Percentiles rank a stretch among this genome's conserved stretches.
phyloP scores from a whole-genome alignment of 2,113 vertebrate genomes.

The Herpetotheres cachinnans region DNA sequence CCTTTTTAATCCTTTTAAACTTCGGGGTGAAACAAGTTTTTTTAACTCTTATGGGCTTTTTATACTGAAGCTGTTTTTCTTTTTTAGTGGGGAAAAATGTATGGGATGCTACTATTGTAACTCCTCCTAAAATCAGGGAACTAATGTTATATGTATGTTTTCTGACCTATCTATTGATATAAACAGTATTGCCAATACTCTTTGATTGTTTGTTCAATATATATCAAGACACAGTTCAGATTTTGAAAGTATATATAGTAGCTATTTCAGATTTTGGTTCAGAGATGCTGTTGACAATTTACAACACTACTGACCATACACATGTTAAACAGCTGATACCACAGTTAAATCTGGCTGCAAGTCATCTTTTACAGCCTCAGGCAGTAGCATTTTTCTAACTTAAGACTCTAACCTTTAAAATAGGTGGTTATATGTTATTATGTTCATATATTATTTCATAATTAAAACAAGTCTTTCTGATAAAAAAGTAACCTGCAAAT shows the following conservation, averaged over 20 bases:
- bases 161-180: background rate
- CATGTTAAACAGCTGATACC: background rate
- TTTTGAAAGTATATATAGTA: background rate
- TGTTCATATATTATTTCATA: background rate
- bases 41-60: background rate
- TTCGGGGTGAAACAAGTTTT: background rate
- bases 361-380: background rate
- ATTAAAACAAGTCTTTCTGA: background rate
- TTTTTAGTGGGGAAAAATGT: background rate
- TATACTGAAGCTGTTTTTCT: background rate
- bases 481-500: background rate
- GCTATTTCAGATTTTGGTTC: background rate
- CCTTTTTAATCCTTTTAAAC: background rate
- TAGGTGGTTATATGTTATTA: background rate
- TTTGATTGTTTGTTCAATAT: background rate
- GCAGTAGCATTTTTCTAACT: background rate
- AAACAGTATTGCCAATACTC: background rate
- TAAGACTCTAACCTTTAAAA: constrained; percentile 17
- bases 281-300: background rate
- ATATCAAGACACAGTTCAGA: background rate
- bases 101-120: background rate
- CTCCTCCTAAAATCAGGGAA: background rate
- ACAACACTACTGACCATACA: background rate
- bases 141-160: background rate
- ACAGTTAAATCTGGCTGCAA: background rate